A percentile compares a stretch with the other conserved stretches of the same genome.
phyloP scores from a whole-genome alignment of 2,888 invertebrate species.

The Automeris io region DNA sequence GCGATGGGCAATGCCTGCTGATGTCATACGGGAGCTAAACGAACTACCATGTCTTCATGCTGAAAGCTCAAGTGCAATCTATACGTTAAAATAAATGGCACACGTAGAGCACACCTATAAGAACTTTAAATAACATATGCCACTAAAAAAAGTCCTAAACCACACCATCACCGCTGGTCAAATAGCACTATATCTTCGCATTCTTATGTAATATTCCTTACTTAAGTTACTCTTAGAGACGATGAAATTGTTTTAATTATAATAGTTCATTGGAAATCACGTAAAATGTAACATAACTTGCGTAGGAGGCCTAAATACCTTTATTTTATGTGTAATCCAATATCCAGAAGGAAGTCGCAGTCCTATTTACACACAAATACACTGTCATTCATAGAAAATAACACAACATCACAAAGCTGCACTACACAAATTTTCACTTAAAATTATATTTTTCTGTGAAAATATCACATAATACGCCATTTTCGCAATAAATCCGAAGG shows the following conservation, averaged over 20 bases:
- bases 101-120: conserved; percentile 37
- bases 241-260: conserved; percentile 14
- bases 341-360: conserved; percentile 70
- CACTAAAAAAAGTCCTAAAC: conserved; percentile 25
- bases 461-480: conserved; percentile 75
- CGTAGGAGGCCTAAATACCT: conserved; percentile 72
- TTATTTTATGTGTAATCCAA: conserved; percentile 74
- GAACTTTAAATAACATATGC: conserved; percentile 36
- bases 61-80: neutral
- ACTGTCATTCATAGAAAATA: conserved; percentile 68
- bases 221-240: conserved; percentile 16
- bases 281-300: conserved; percentile 33
- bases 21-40: conserved; percentile 57
- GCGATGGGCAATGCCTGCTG: conserved; percentile 55
- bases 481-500: conserved; percentile 70
- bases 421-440: conserved; percentile 73
- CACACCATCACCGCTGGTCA: conserved; percentile 18
- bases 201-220: conserved; percentile 63
- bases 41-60: neutral
- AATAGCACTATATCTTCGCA: conserved; percentile 28
- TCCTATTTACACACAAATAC: conserved; percentile 66
- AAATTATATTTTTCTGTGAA: conserved; percentile 65
- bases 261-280: conserved; percentile 19
- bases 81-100: conserved; percentile 12
- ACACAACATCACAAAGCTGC: conserved; percentile 70